Percentiles rank a stretch among this genome's conserved stretches.
Evolutionary conservation across 2,113 vertebrate genomes (phyloP).

Genomic region (Phalacrocorax brasilianus): DNA sequence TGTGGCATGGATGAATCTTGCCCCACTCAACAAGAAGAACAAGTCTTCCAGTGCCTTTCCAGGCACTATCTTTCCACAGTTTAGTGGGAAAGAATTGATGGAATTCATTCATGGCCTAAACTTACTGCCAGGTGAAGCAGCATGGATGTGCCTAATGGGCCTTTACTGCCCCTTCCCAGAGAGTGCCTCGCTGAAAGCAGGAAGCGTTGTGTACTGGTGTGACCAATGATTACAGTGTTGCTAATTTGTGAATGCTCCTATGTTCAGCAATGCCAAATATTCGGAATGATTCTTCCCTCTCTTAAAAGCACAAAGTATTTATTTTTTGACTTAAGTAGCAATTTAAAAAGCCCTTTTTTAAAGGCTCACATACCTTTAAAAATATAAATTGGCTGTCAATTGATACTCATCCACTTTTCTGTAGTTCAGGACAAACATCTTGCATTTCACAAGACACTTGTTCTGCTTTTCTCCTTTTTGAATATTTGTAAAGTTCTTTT

Average conservation of each 20-base stretch:
- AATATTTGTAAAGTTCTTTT: neutral
- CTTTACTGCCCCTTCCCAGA: neutral
- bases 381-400: neutral
- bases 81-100: neutral
- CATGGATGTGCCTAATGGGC: neutral
- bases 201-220: neutral
- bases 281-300: neutral
- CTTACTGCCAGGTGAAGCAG: neutral
- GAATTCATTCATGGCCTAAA: neutral
- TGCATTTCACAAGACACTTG: neutral
- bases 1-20: neutral
- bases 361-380: neutral
- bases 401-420: neutral
- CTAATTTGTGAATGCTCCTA: neutral
- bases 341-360: neutral
- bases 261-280: neutral
- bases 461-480: neutral
- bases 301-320: neutral
- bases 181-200: neutral
- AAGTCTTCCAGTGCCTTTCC: neutral
- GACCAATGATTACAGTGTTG: neutral
- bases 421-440: neutral
- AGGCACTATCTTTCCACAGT: neutral
- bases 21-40: neutral
- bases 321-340: neutral